phyloP scores from a whole-genome alignment of 2,797 vertebrate species.

The Phoxinus dragarum region DNA sequence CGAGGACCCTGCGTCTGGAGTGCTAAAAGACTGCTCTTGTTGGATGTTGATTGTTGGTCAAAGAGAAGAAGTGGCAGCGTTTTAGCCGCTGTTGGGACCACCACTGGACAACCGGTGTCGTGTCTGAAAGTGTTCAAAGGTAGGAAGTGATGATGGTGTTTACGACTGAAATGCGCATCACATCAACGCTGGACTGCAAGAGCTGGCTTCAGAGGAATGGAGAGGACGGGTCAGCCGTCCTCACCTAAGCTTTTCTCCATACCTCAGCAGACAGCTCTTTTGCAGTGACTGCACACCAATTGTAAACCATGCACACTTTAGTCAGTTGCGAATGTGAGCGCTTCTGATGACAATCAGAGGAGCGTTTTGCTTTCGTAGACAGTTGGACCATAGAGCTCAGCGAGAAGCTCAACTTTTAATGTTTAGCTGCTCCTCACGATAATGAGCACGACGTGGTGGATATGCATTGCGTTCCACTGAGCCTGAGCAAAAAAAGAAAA shows the following conservation, averaged over 20 bases:
- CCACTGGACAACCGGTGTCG: conserved; percentile 47
- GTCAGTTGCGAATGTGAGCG: background rate
- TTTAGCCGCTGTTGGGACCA: conserved; percentile 57
- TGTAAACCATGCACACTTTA: background rate
- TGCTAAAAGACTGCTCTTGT: conserved; percentile 57
- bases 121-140: conserved; percentile 56
- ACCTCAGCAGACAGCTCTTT: background rate
- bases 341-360: background rate
- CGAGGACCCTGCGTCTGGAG: conserved; percentile 52
- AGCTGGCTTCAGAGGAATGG: conserved; percentile 10
- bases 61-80: conserved; percentile 54
- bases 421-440: conserved; percentile 10
- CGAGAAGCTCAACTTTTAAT: conserved; percentile 39
- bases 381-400: background rate
- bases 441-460: background rate
- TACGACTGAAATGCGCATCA: conserved; percentile 5
- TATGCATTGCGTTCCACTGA: background rate
- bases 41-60: conserved; percentile 65
- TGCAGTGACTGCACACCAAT: conserved; percentile 14
- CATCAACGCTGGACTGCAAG: background rate
- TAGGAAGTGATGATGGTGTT: conserved; percentile 42
- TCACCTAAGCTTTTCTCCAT: conserved; percentile 7
- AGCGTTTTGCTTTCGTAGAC: conserved; percentile 1
- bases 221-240: conserved; percentile 20
- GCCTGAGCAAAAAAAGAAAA: background rate